Evolutionary conservation across 2,797 vertebrate genomes (phyloP).

Genomic region (Tapera naevia): DNA sequence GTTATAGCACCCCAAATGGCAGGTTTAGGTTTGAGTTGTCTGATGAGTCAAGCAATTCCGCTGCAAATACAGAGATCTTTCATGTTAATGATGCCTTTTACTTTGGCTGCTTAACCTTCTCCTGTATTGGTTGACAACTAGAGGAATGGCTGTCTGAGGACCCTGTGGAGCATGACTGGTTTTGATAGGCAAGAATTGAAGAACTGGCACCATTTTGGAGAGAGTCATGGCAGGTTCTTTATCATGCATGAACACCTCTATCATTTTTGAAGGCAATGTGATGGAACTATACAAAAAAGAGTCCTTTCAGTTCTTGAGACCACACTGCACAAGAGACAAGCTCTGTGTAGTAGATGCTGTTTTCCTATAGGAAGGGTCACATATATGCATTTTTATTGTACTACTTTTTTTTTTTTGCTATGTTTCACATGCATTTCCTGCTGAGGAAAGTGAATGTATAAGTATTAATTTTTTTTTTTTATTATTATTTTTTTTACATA

Average conservation of each 20-base stretch:
- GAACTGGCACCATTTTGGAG: constrained; percentile 73
- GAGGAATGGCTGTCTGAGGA: constrained; percentile 87
- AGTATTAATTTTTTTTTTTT: not conserved
- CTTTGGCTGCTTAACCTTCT: constrained; percentile 90
- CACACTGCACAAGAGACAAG: constrained; percentile 52
- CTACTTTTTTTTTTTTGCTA: not conserved
- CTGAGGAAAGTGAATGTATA: not conserved
- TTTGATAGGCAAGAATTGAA: constrained; percentile 81
- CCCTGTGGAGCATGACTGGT: constrained; percentile 76
- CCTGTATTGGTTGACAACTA: constrained; percentile 86
- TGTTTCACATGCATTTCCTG: not conserved
- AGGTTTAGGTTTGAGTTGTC: constrained; percentile 88
- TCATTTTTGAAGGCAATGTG: constrained; percentile 83
- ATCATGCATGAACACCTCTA: constrained; percentile 88
- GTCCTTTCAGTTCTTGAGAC: constrained; percentile 85
- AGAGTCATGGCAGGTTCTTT: constrained; percentile 74
- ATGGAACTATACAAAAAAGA: constrained; percentile 82
- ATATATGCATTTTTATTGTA: not conserved
- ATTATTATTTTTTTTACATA: not conserved
- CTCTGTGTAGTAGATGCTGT: not conserved
- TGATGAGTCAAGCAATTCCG: constrained; percentile 89
- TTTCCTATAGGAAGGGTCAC: not conserved
- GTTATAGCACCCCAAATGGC: constrained; percentile 87
- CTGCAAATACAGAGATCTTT: constrained; percentile 89
- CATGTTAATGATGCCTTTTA: constrained; percentile 87